Conservation (phyloP, 1,140 invertebrate genomes). For the Oryctes rhinoceros region DNA sequence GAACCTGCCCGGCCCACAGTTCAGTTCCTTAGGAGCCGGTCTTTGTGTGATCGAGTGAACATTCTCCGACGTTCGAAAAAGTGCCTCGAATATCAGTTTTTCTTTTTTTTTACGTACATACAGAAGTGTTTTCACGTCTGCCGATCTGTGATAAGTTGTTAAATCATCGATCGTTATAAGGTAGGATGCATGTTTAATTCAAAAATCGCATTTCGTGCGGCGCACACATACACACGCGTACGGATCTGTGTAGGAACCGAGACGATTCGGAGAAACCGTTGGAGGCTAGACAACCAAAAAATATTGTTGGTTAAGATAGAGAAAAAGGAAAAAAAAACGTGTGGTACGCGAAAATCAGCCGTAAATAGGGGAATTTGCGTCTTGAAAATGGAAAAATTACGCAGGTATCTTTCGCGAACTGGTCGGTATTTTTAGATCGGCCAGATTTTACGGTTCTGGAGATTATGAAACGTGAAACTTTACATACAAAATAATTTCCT, state of each 20-base stretch:
- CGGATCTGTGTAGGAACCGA: no score
- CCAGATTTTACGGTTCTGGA: constrained; percentile 26
- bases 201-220: background rate
- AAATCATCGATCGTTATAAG: background rate
- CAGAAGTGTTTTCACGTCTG: constrained; percentile 11
- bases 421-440: constrained; percentile 26
- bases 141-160: constrained; percentile 17
- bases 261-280: background rate
- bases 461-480: constrained; percentile 34
- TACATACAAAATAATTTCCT: constrained; percentile 15
- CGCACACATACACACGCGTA: background rate
- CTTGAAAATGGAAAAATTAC: background rate
- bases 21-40: constrained; percentile 25
- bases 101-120: background rate
- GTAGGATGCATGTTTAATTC: constrained; percentile 20
- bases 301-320: constrained; percentile 12
- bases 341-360: background rate
- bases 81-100: constrained; percentile 22
- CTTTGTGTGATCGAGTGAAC: constrained; percentile 28
- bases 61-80: constrained; percentile 28
- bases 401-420: constrained; percentile 22
- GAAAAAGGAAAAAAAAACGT: background rate
- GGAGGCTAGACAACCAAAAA: background rate
- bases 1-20: constrained; percentile 24
- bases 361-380: background rate